phyloP scores from a whole-genome alignment of 1,140 invertebrate genomes.

The Megathymus violae region DNA sequence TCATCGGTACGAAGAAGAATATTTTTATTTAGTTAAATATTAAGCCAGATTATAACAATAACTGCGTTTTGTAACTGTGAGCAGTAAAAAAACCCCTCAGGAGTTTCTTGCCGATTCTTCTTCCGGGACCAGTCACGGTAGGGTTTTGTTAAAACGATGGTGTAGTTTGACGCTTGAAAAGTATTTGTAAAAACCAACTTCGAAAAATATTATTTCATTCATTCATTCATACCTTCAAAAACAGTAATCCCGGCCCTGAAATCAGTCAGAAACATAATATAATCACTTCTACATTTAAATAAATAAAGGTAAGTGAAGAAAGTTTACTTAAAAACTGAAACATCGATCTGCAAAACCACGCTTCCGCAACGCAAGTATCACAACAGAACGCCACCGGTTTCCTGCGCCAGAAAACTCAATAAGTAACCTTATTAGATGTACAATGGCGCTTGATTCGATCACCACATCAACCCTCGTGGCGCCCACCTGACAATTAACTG shows the following conservation, averaged over 20 bases:
- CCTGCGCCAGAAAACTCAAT: conserved; percentile 70
- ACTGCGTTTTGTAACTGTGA: no score
- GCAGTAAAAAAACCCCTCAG: no score
- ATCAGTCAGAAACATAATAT: neutral
- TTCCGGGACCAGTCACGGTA: no score
- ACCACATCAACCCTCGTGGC: conserved; percentile 61
- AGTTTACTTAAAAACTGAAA: neutral
- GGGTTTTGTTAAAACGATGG: no score
- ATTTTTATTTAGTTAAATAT: no score
- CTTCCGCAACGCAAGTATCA: conserved; percentile 10
- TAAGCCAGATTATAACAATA: no score
- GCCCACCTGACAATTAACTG: conserved; percentile 69
- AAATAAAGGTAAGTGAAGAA: neutral
- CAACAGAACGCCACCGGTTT: conserved; percentile 38
- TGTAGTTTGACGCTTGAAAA: no score
- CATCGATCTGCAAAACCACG: neutral
- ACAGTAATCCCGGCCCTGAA: neutral
- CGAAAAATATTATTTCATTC: no score
- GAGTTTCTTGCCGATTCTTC: no score
- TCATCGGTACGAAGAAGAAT: no score
- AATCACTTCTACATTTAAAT: neutral
- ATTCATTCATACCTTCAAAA: no score
- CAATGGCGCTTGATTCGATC: conserved; percentile 75
- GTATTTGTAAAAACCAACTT: no score
- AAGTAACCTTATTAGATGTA: conserved; percentile 74